Percentiles rank a stretch among this genome's conserved stretches.
phyloP scores from a whole-genome alignment of 2,113 vertebrate species.

The Hystrix cristata region DNA sequence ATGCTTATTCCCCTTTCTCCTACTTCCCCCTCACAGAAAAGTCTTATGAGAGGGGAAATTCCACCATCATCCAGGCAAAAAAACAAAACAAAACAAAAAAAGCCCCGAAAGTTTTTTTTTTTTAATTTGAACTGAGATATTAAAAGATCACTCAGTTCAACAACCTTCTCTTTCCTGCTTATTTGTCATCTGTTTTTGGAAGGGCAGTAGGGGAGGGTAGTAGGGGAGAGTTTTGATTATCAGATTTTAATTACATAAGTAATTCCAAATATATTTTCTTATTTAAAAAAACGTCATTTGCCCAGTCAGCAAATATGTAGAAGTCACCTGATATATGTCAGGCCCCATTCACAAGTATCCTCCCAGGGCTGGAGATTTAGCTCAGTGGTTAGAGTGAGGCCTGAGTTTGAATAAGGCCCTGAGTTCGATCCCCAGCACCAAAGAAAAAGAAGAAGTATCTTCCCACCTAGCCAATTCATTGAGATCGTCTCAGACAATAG shows the following conservation, averaged over 20 bases:
- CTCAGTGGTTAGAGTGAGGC: too few relatives aligned
- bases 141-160: background rate
- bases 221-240: background rate
- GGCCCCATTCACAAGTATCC: background rate
- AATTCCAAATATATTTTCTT: conserved; percentile 4
- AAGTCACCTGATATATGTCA: background rate
- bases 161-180: background rate
- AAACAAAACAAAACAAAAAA: background rate
- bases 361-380: too few relatives aligned
- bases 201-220: background rate
- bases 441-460: too few relatives aligned
- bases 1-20: conserved; percentile 54
- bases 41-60: conserved; percentile 59
- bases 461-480: too few relatives aligned
- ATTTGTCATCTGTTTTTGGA: background rate
- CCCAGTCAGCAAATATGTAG: background rate
- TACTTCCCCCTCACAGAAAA: conserved; percentile 58
- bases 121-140: conserved; percentile 10
- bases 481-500: too few relatives aligned
- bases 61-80: background rate
- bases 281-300: background rate
- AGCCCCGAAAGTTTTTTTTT: background rate
- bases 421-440: too few relatives aligned
- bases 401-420: too few relatives aligned
- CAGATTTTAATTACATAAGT: conserved; percentile 50